These are phyloP conservation scores for Drosophila nigrodunni DNA, from an alignment of 1,140 invertebrate species.

Conservation along the genomic window DNA sequence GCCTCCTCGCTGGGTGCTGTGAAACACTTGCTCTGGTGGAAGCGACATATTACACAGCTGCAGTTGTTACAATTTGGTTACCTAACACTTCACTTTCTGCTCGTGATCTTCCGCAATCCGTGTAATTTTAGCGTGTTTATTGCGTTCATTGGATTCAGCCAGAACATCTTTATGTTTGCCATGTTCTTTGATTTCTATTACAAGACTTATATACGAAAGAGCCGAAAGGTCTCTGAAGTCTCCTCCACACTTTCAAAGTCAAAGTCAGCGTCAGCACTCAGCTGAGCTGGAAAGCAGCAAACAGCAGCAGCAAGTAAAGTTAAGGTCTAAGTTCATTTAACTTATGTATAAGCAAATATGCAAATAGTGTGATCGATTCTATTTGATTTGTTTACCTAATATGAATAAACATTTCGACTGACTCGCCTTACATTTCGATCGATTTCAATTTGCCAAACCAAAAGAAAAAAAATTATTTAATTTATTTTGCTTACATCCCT, in stretches of 20 bases:
- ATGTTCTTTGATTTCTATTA: conserved; percentile 82
- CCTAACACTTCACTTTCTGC: conserved; percentile 87
- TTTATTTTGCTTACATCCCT: not conserved
- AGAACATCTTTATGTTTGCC: conserved; percentile 81
- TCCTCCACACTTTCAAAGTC: not conserved
- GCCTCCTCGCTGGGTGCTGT: conserved; percentile 58
- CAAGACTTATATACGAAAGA: conserved; percentile 65
- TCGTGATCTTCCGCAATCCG: conserved; percentile 67
- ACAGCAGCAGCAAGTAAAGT: not conserved
- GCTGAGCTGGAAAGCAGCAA: conserved; percentile 28
- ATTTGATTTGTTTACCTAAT: conserved; percentile 46
- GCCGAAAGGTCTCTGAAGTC: not conserved
- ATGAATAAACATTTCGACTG: conserved; percentile 70
- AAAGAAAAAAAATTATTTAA: conserved; percentile 13
- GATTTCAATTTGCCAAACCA: conserved; percentile 55
- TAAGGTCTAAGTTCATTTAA: conserved; percentile 37
- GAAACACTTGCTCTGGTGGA: conserved; percentile 85
- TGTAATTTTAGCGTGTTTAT: conserved; percentile 66
- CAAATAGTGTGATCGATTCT: conserved; percentile 44
- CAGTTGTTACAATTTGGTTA: conserved; percentile 85
- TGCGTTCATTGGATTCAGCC: conserved; percentile 64
- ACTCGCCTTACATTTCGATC: conserved; percentile 42
- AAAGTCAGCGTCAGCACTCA: conserved; percentile 46
- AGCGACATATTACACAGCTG: conserved; percentile 72
- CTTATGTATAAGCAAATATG: conserved; percentile 48